These are phyloP conservation scores for Leptinotarsa lineolata DNA, from an alignment of 1,140 invertebrate species.

Conservation along the genomic window DNA sequence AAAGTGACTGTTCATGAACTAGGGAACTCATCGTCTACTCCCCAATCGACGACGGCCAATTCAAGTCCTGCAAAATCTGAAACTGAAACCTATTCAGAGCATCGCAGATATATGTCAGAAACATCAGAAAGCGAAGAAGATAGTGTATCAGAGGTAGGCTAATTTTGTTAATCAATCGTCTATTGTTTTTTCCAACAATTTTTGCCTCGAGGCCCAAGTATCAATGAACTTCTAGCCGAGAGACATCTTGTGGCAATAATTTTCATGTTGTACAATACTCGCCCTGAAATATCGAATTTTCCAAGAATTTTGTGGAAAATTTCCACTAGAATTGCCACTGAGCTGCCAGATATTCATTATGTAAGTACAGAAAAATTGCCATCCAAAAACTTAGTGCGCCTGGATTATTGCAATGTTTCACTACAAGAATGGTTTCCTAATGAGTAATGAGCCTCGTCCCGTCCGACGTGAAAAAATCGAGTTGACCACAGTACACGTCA, in stretches of 20 bases:
- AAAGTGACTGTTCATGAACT: conserved; percentile 64
- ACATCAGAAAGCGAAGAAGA: conserved; percentile 91
- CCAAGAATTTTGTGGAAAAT: conserved; percentile 15
- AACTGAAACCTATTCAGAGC: conserved; percentile 77
- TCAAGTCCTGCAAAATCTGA: conserved; percentile 75
- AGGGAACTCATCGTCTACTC: conserved; percentile 66
- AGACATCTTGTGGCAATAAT: conserved; percentile 56
- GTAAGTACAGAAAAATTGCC: conserved; percentile 26
- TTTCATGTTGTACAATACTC: conserved; percentile 42
- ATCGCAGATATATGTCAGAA: conserved; percentile 84
- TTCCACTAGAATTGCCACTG: conserved; percentile 12
- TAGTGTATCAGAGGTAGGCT: conserved; percentile 85
- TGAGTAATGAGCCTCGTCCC: conserved; percentile 15
- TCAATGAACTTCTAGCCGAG: conserved; percentile 55
- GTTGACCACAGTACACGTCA: conserved; percentile 20
- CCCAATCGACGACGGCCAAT: conserved; percentile 64
- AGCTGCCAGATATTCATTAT: conserved; percentile 19
- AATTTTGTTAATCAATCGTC: conserved; percentile 19
- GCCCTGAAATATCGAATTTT: conserved; percentile 44
- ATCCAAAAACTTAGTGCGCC: conserved; percentile 17
- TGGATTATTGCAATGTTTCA: conserved; percentile 19
- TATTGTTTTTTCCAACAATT: conserved; percentile 42
- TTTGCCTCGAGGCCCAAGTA: conserved; percentile 50
- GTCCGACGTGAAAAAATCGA: conserved; percentile 19
- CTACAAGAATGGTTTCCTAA: conserved; percentile 23